phyloP scores from a whole-genome alignment of 1,140 invertebrate genomes.

The Popillia japonica region DNA sequence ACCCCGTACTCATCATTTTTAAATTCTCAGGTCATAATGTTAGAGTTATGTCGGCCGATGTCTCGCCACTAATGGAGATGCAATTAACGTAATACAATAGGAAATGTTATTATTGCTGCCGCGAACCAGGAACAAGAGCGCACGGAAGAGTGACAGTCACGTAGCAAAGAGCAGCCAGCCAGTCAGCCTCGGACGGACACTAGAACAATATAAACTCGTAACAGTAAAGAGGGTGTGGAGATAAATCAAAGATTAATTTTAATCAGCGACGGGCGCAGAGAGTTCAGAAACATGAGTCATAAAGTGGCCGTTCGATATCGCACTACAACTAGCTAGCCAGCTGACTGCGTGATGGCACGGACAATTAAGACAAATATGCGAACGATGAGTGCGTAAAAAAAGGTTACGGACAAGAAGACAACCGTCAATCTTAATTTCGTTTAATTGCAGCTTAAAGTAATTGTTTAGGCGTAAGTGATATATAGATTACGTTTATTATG shows the following conservation, averaged over 20 bases:
- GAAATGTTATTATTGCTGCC: slow-evolving; percentile 6
- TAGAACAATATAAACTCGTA: neutral
- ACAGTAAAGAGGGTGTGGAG: slow-evolving; percentile 17
- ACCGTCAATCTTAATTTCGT: neutral
- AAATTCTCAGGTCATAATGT: neutral
- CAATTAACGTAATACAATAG: slow-evolving; percentile 19
- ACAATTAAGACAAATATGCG: neutral
- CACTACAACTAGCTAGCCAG: neutral
- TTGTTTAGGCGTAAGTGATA: neutral
- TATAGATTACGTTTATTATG: neutral
- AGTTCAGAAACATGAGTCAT: slow-evolving; percentile 4
- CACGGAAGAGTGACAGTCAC: slow-evolving; percentile 17
- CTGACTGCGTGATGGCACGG: too few species aligned
- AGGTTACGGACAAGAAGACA: neutral
- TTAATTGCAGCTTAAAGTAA: neutral
- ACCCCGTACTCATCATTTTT: neutral
- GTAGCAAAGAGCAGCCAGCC: slow-evolving; percentile 7
- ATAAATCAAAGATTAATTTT: slow-evolving; percentile 2
- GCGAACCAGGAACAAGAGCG: slow-evolving; percentile 16
- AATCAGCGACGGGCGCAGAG: neutral
- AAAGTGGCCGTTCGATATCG: neutral
- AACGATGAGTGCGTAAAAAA: neutral
- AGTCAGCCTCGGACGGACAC: neutral
- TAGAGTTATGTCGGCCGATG: neutral
- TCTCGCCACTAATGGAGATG: neutral